Evolutionary conservation across 2,113 vertebrate genomes (phyloP).

Genomic region (Antigone vipio): DNA sequence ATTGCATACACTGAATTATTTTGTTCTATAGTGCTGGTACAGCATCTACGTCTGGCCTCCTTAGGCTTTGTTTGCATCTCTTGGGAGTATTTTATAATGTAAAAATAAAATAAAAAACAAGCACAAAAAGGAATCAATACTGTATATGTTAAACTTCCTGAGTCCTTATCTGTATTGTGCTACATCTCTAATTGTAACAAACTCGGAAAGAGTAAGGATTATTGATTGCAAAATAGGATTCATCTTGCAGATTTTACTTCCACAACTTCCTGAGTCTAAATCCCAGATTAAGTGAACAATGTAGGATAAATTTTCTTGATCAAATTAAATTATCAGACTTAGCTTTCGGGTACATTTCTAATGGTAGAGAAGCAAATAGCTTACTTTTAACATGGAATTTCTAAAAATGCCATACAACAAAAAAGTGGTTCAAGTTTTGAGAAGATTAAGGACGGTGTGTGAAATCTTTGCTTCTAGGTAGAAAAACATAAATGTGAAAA

Average conservation of each 20-base stretch:
- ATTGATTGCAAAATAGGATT: not conserved
- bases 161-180: not conserved
- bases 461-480: not conserved
- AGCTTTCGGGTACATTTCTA: not conserved
- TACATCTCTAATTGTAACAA: conserved; percentile 18
- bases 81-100: conserved; percentile 26
- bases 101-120: conserved; percentile 52
- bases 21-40: conserved; percentile 28
- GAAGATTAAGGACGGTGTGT: not conserved
- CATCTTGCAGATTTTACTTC: not conserved
- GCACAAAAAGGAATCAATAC: conserved; percentile 22
- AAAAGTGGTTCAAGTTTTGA: not conserved
- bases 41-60: conserved; percentile 10
- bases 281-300: not conserved
- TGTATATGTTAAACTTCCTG: conserved; percentile 1
- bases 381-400: not conserved
- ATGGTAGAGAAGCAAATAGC: not conserved
- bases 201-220: not conserved
- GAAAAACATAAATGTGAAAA: not conserved
- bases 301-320: not conserved
- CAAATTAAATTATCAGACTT: not conserved
- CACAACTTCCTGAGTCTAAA: not conserved
- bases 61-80: conserved; percentile 17
- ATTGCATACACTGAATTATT: conserved; percentile 40
- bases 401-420: not conserved